These are phyloP conservation scores for Microcebus tavaratra DNA, from an alignment of 2,113 vertebrate species.

Conservation along the genomic window DNA sequence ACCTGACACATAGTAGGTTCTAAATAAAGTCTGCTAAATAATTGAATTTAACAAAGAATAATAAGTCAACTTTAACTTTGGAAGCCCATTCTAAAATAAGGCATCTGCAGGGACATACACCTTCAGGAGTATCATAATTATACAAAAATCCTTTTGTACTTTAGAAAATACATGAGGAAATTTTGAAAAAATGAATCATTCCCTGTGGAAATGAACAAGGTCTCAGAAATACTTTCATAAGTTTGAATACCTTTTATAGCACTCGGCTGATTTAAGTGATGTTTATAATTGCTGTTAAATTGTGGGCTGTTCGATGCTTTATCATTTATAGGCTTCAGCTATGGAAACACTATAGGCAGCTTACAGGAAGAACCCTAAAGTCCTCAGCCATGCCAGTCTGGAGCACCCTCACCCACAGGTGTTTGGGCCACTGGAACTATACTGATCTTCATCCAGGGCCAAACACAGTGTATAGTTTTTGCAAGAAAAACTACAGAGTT, in stretches of 20 bases:
- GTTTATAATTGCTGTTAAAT: not conserved
- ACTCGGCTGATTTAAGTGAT: not conserved
- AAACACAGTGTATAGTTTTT: not conserved
- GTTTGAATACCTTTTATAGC: slow-evolving; percentile 39
- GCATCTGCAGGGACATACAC: not conserved
- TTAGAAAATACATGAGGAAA: slow-evolving; percentile 32
- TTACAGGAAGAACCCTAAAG: not conserved
- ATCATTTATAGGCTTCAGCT: not conserved
- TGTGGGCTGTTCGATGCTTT: not conserved
- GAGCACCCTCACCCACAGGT: not conserved
- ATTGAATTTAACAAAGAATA: not conserved
- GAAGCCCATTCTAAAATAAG: not conserved
- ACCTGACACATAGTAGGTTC: not conserved
- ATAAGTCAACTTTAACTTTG: not conserved
- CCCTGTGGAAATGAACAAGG: not conserved
- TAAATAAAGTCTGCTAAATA: not conserved
- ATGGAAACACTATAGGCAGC: not conserved
- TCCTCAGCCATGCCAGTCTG: not conserved
- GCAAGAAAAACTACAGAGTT: not conserved
- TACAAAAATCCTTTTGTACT: not conserved
- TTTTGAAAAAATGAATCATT: not conserved
- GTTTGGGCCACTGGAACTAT: not conserved
- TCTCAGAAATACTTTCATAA: not conserved
- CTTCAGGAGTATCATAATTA: not conserved
- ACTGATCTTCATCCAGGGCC: not conserved